phyloP scores from a whole-genome alignment of 2,797 vertebrate genomes.

The Arrhamphus sclerolepis region DNA sequence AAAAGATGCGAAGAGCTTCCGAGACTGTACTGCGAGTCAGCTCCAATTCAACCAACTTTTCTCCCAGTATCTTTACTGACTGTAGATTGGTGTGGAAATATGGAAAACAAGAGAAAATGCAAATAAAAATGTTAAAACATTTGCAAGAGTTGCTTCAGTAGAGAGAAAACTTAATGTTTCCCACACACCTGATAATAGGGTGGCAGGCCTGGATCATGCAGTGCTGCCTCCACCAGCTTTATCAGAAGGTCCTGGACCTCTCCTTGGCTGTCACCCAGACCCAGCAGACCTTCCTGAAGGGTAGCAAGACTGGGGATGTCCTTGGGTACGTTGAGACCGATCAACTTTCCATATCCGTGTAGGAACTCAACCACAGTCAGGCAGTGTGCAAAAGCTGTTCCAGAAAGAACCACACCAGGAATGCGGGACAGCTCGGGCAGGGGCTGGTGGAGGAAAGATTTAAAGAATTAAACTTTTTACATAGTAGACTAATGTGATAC shows the following conservation, averaged over 20 bases:
- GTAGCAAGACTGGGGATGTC: constrained; percentile 89
- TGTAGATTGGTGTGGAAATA: constrained; percentile 42
- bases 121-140: too few species aligned
- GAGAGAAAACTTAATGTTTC: not conserved
- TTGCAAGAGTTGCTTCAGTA: not conserved
- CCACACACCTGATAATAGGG: constrained; percentile 89
- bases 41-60: constrained; percentile 90
- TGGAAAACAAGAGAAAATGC: not conserved
- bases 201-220: constrained; percentile 91
- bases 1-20: constrained; percentile 92
- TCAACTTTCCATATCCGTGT: constrained; percentile 90
- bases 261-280: constrained; percentile 85
- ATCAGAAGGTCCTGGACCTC: constrained; percentile 90
- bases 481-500: accelerated
- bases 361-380: constrained; percentile 92
- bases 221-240: constrained; percentile 85
- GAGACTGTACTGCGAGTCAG: constrained; percentile 91
- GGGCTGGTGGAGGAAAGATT: constrained; percentile 71
- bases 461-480: constrained; percentile 3
- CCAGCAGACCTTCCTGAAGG: constrained; percentile 93
- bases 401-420: constrained; percentile 89
- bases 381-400: constrained; percentile 89
- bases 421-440: constrained; percentile 89
- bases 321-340: constrained; percentile 88
- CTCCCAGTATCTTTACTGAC: constrained; percentile 95